Conservation (phyloP, 2,797 vertebrate species). For the Phataginus tricuspis region DNA sequence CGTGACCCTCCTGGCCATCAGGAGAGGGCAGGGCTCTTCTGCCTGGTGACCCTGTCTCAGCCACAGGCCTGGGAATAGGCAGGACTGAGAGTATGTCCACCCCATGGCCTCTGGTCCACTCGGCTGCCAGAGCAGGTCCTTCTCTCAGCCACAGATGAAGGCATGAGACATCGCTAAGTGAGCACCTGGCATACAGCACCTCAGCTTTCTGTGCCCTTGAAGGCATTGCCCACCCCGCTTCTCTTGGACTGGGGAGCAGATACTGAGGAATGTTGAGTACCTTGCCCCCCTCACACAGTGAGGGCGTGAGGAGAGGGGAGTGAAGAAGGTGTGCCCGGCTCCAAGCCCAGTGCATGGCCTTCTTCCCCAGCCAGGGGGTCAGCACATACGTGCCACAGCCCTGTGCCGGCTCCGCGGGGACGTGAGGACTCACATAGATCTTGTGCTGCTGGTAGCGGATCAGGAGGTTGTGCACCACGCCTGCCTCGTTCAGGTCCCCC, state of each 20-base stretch:
- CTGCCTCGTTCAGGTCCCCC: conserved; percentile 95
- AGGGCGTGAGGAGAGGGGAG: fast-evolving
- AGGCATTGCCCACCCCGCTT: too few species aligned
- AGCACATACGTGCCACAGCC: fast-evolving
- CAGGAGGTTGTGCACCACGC: conserved; percentile 96
- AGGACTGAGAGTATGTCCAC: background rate
- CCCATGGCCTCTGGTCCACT: background rate
- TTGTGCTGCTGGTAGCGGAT: conserved; percentile 94
- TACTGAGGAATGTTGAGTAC: background rate
- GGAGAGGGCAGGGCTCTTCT: background rate
- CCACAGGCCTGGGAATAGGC: background rate
- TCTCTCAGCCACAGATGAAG: background rate
- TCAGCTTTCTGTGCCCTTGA: background rate
- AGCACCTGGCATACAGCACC: fast-evolving
- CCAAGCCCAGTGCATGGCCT: fast-evolving
- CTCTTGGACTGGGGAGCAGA: background rate
- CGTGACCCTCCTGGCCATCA: background rate
- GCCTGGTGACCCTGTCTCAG: background rate
- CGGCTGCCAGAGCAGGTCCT: background rate
- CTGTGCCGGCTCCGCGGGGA: fast-evolving
- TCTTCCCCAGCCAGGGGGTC: background rate
- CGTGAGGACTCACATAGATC: conserved; percentile 93
- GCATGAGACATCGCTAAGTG: background rate
- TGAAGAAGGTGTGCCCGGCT: background rate
- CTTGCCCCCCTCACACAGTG: background rate